Base-by-base conservation (phyloP, 2,797 vertebrate species). In the Dallia pectoralis region DNA sequence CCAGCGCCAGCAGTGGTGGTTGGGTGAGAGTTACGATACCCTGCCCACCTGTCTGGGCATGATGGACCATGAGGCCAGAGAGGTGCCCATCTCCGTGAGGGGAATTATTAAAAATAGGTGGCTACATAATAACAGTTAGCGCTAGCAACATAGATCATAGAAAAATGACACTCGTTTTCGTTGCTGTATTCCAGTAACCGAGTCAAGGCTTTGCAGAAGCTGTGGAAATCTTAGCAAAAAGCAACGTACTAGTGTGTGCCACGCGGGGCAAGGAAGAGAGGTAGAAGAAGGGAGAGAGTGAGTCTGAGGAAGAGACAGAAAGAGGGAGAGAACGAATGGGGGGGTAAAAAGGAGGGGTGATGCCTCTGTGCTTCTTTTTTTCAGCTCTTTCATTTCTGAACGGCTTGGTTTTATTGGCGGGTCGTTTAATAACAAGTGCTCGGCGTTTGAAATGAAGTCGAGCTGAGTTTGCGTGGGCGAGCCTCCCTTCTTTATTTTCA, bases 391-490 rank as follows among this genome's bases (percentile, higher is more conserved):
- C 87, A 90, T 89, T 92, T 87, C 87, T 89, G 86, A 89, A 88
- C 81, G 87, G 87, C 86, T 88, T 84, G 88, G 89, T 91, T 93
- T 92, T 93, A 93, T 93, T 91, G 91, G 89, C 78, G 88, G 89
- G 87, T 91, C 84, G 85, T 89, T 92, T 91, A 91, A 92, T 92
- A 91, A 90, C 89, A 91, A 92, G 91, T 84, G 88, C 87, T 90
- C 82, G 56, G 80, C 88, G 87, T 89, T 91, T 91, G 89, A 91
- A 90, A 90, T 90, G 86, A 90, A 90, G 86, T 87, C 71, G 86
- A 87, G 88, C 81, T 79, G 85, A 84, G 71, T 89, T 90, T 88
- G 91, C 82, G 87, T 90, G 89, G 90, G 90, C 71, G 81, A 88
- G 81, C 79, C 81, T 76, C 70, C 62, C 75, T 81, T n/a, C n/a